phyloP scores from a whole-genome alignment of 2,797 vertebrate genomes.

The Phrynocephalus vlangalii region DNA sequence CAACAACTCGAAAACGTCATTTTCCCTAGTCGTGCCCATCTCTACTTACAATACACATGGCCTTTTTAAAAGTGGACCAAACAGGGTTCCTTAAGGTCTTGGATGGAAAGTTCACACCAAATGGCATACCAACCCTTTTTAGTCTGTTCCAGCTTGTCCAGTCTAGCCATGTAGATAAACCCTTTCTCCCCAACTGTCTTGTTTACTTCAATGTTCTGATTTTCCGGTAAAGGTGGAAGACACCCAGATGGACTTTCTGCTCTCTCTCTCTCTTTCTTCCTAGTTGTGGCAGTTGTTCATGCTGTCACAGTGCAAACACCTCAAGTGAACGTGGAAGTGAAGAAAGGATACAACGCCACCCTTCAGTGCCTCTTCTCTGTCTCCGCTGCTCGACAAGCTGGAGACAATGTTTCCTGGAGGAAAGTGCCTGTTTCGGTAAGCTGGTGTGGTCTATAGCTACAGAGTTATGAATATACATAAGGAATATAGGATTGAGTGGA shows the following conservation, averaged over 20 bases:
- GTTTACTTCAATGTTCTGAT: slow-evolving; percentile 42
- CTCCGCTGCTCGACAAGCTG: fast-evolving
- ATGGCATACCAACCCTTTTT: no score
- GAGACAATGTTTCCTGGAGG: slow-evolving; percentile 53
- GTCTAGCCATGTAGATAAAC: no score
- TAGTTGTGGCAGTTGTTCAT: slow-evolving; percentile 66
- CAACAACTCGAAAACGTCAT: no score
- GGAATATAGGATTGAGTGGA: neutral
- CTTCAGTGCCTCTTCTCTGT: slow-evolving; percentile 74
- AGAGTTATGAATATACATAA: neutral
- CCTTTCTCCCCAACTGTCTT: neutral
- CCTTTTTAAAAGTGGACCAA: no score
- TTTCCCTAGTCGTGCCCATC: no score
- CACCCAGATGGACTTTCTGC: slow-evolving; percentile 38
- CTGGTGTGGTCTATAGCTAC: slow-evolving; percentile 1
- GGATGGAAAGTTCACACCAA: no score
- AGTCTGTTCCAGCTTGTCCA: no score
- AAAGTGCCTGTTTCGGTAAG: slow-evolving; percentile 64
- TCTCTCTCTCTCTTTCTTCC: slow-evolving; percentile 42
- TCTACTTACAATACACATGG: no score
- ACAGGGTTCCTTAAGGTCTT: no score
- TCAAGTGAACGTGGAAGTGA: slow-evolving; percentile 37
- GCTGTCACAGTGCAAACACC: slow-evolving; percentile 69
- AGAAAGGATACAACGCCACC: slow-evolving; percentile 47
- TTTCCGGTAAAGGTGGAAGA: slow-evolving; percentile 3